Base-by-base conservation (phyloP, 2,797 vertebrate genomes). In the Oreonectes daqikongensis region DNA sequence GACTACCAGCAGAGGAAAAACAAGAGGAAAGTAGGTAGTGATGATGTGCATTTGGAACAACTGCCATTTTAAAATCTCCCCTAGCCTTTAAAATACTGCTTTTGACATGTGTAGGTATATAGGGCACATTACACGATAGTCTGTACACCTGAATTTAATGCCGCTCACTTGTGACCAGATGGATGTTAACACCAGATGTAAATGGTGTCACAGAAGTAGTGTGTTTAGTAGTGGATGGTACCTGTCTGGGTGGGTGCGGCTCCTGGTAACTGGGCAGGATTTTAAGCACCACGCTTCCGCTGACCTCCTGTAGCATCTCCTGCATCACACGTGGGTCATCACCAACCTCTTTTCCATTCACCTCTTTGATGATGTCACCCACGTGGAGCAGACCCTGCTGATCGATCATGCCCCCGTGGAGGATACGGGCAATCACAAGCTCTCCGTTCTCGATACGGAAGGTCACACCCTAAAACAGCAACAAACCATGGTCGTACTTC, bases 231-330 rank as follows among this genome's bases (percentile, higher is more conserved):
- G 63, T 5, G 22, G n/a, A 20, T 24, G 40, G 42, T 77, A 96
- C 95, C 95, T 96, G 94, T 79, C 93, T 91, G 3, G 95, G 94
- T 0, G 91, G 91, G 8, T 94, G 94, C 0, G 94, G 91, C 75
- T 97, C 94, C 83, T 95, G 95, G 87, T 97, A 97, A 85, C 96
- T 97, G 81, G 96, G 96, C 57, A 97, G 90, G 74, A 97, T 95
- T 89, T 97, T 97, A 80, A 97, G 91, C 42, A 96, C 90, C 53
- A 97, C 91, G 11, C 93, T 95, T 61, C 95, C 95, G 26, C 94
- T 96, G 86, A 95, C 90, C 0, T 93, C 95, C 68, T 95, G 94
- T 32, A 98, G 92, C 81, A 94, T 92, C 84, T 97, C 95, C 86
- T 96, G 95, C 65, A 97, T 87, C 0, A 93, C 95, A 1, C 94